Base-by-base conservation (phyloP, 2,888 invertebrate species). In the Malacosoma neustria region DNA sequence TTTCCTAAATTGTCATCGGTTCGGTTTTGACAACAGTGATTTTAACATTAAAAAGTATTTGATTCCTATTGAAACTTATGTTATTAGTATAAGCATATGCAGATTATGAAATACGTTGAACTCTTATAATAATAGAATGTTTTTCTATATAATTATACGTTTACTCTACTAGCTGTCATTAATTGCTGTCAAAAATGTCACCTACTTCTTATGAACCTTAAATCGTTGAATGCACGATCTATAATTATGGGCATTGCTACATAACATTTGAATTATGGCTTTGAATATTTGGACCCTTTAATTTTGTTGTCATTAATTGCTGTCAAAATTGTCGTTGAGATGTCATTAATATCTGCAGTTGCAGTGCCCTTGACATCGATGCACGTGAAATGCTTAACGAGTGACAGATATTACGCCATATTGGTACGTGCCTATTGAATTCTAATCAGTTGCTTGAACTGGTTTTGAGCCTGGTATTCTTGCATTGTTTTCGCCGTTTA, bases 331-430 rank as follows among this genome's bases (percentile, higher is more conserved):
- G n/a, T n/a, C n/a, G n/a, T 9, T 9, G 5, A 22, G 9, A 6
- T 3, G 5, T 4, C 6, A 22, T 22, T 22, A 22, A 22, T 22
- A 9, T 9, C 9, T 22, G 22, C 22, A 22, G 22, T 22, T 22
- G 22, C 22, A 22, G 9, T 22, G 38, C 44, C 49, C 45, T 45
- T 41, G 35, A 31, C 15, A 31, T 13, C 14, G 6, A 22, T 32
- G 36, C 14, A 45, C 49, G 40, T 49, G 37, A 37, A 33, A 41
- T 45, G 43, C 43, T 40, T 46, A 32, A 37, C 33, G 32, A 11
- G 14, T 22, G 22, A 22, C 22, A 22, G 22, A 22, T 22, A 22
- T 22, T 22, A 22, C 22, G 22, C 22, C 22, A 22, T 9, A 22
- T 3, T 22, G 22, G 9, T 9, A 22, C 9, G 22, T 5, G 5